Percentiles rank a stretch among this genome's conserved stretches.
These are phyloP conservation scores for Sparus aurata DNA, from an alignment of 2,797 vertebrate genomes.

Conservation along the genomic window DNA sequence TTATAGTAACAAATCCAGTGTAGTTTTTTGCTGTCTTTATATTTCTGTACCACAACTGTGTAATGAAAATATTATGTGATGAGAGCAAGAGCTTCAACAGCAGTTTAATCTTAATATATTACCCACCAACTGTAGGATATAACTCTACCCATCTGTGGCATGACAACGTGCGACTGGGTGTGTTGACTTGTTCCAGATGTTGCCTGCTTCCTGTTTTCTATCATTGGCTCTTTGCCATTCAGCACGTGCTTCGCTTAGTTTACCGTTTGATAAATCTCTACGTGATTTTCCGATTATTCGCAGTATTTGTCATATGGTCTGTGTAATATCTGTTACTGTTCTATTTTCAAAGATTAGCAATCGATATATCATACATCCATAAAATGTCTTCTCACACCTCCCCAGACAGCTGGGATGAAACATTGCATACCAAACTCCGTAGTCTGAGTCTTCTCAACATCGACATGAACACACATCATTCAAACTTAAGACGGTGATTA, in stretches of 20 bases:
- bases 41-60: too few species aligned
- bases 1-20: too few species aligned
- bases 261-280: not conserved
- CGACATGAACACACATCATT: too few species aligned
- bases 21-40: too few species aligned
- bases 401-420: not conserved
- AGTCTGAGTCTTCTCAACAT: not conserved
- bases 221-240: not conserved
- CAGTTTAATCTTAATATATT: not conserved
- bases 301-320: too few species aligned
- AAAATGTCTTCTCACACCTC: not conserved
- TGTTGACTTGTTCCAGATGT: slow-evolving; percentile 41
- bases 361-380: not conserved
- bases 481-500: too few species aligned
- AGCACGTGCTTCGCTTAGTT: not conserved
- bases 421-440: too few species aligned
- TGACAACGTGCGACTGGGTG: not conserved
- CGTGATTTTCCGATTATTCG: too few species aligned
- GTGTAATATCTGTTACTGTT: not conserved
- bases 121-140: not conserved
- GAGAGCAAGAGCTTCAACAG: too few species aligned
- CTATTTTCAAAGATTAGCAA: not conserved
- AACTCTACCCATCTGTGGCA: not conserved
- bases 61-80: too few species aligned
- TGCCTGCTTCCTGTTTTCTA: not conserved